A percentile compares a stretch with the other conserved stretches of the same genome.
These are phyloP conservation scores for Sitta carolinensis DNA, from an alignment of 2,797 vertebrate genomes.

Conservation along the genomic window DNA sequence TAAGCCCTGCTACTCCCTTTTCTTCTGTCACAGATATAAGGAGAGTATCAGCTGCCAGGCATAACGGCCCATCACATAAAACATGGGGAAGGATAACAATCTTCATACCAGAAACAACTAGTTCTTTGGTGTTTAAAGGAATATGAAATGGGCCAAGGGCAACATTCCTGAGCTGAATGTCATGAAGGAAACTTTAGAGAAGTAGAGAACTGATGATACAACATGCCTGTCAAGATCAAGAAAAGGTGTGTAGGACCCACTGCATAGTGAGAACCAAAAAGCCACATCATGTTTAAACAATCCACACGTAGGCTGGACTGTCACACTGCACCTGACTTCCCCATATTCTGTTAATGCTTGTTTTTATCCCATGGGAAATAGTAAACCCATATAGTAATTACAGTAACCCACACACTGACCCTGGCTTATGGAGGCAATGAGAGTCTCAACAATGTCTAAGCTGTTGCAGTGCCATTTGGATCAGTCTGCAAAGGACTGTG, in stretches of 20 bases:
- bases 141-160: neutral
- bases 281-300: neutral
- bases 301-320: neutral
- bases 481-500: neutral
- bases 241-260: neutral
- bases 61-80: neutral
- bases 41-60: neutral
- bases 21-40: neutral
- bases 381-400: neutral
- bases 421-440: neutral
- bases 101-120: neutral
- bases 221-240: neutral
- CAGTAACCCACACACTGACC: neutral
- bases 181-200: neutral
- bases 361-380: neutral
- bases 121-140: neutral
- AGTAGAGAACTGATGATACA: neutral
- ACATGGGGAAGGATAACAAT: neutral
- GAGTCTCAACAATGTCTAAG: fast-evolving
- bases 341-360: neutral
- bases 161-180: neutral
- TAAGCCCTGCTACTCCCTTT: neutral
- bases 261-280: neutral
- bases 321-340: neutral
- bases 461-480: neutral